phyloP scores from a whole-genome alignment of 1,140 invertebrate species.

The Penaeus vannamei region DNA sequence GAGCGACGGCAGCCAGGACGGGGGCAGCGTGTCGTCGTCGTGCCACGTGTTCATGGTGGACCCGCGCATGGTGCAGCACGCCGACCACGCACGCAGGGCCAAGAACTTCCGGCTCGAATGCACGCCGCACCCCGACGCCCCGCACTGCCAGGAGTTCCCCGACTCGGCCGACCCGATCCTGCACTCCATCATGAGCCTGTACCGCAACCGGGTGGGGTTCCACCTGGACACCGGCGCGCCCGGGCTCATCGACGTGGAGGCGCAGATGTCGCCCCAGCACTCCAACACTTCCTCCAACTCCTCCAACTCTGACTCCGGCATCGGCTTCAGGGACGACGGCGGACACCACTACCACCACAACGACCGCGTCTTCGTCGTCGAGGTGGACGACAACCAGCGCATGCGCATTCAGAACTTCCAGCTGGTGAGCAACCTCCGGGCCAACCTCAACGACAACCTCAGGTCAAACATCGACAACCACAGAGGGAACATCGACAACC shows the following conservation, averaged over 20 bases:
- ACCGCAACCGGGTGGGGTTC: conserved; percentile 69
- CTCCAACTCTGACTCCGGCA: conserved; percentile 95
- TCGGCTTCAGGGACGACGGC: conserved; percentile 88
- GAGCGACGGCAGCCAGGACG: conserved; percentile 66
- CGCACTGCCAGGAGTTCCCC: conserved; percentile 88
- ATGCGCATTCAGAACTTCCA: conserved; percentile 71
- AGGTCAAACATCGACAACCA: conserved; percentile 49
- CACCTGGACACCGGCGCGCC: conserved; percentile 61
- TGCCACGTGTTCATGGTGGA: conserved; percentile 97
- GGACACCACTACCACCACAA: conserved; percentile 66
- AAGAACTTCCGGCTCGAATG: conserved; percentile 85
- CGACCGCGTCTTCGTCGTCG: conserved; percentile 85
- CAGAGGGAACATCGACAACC: conserved; percentile 7
- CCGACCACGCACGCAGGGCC: conserved; percentile 83
- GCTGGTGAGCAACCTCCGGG: conserved; percentile 61
- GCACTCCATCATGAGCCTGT: conserved; percentile 71
- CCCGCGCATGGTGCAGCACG: conserved; percentile 81
- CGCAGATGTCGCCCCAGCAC: conserved; percentile 73
- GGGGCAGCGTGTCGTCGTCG: conserved; percentile 81
- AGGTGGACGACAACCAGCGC: conserved; percentile 77
- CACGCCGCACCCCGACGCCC: conserved; percentile 74
- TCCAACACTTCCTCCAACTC: conserved; percentile 83
- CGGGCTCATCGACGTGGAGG: conserved; percentile 68
- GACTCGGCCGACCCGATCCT: conserved; percentile 89
- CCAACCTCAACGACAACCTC: conserved; percentile 62